A percentile compares a stretch with the other conserved stretches of the same genome.
phyloP scores from a whole-genome alignment of 2,888 invertebrate species.

The Ochropleura plecta region DNA sequence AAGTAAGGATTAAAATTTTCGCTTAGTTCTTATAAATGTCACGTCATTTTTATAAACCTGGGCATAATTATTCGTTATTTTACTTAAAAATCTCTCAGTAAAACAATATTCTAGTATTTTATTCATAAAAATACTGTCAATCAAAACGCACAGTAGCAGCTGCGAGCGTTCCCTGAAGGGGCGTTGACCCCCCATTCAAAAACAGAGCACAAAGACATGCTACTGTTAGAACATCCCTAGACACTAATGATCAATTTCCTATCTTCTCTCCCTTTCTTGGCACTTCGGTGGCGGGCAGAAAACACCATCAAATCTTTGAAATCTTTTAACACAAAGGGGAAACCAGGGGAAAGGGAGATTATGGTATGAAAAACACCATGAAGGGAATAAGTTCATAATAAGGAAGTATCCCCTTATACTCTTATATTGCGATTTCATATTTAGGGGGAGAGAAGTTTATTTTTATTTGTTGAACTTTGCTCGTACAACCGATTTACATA shows the following conservation, averaged over 20 bases:
- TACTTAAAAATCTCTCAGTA: background rate
- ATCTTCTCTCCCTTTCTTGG: constrained; percentile 31
- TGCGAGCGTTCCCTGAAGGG: constrained; percentile 4
- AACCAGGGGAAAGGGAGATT: constrained; percentile 60
- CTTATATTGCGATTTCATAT: constrained; percentile 67
- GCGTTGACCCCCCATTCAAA: constrained; percentile 4
- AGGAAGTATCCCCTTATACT: constrained; percentile 62
- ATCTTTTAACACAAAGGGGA: constrained; percentile 64
- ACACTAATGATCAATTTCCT: constrained; percentile 54
- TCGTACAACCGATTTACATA: constrained; percentile 65
- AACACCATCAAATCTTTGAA: constrained; percentile 60
- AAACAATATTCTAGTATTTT: background rate
- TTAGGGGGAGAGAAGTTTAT: constrained; percentile 61
- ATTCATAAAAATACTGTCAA: constrained; percentile 8
- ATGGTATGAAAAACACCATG: constrained; percentile 65
- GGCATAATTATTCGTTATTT: no score
- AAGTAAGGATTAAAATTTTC: no score
- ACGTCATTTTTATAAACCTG: no score
- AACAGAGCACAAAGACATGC: constrained; percentile 13
- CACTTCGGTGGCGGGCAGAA: constrained; percentile 43
- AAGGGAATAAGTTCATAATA: constrained; percentile 66
- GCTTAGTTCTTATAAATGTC: no score
- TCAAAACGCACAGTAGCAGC: background rate
- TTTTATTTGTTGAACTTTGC: constrained; percentile 66
- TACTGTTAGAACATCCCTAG: constrained; percentile 39